phyloP scores from a whole-genome alignment of 2,888 invertebrate genomes.

The Saturnia japonica region DNA sequence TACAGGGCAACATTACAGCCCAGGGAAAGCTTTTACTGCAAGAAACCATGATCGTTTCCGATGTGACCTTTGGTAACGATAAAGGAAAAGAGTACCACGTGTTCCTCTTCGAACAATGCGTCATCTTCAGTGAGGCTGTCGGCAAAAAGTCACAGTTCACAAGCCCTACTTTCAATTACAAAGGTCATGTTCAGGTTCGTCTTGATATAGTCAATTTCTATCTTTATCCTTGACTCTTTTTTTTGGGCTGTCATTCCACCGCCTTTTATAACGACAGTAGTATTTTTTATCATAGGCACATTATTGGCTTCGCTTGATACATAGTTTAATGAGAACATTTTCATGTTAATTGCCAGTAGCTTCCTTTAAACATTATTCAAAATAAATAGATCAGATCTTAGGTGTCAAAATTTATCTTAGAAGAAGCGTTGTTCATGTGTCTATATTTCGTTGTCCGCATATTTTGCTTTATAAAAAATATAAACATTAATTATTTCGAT shows the following conservation, averaged over 20 bases:
- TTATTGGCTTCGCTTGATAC: too few species aligned
- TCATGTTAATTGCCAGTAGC: not conserved
- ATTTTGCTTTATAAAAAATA: too few species aligned
- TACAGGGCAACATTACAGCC: conserved; percentile 96
- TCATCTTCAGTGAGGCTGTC: conserved; percentile 97
- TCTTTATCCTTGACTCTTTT: not conserved
- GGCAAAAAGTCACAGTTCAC: conserved; percentile 96
- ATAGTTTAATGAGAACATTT: too few species aligned
- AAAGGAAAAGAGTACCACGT: conserved; percentile 91
- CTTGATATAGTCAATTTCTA: not conserved
- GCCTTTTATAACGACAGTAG: not conserved
- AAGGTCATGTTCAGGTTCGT: conserved; percentile 95
- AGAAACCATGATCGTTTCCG: conserved; percentile 88
- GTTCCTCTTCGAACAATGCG: conserved; percentile 98
- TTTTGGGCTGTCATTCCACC: not conserved
- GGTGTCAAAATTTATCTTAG: too few species aligned
- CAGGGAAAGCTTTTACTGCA: conserved; percentile 97
- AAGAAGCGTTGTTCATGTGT: too few species aligned
- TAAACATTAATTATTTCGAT: too few species aligned
- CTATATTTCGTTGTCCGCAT: too few species aligned
- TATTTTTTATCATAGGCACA: too few species aligned
- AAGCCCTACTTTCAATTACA: conserved; percentile 96
- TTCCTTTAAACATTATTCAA: not conserved
- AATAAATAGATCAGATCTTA: too few species aligned
- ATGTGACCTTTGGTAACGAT: conserved; percentile 74